Conservation (phyloP, 2,888 invertebrate genomes). For the Troides oblongomaculatus region DNA sequence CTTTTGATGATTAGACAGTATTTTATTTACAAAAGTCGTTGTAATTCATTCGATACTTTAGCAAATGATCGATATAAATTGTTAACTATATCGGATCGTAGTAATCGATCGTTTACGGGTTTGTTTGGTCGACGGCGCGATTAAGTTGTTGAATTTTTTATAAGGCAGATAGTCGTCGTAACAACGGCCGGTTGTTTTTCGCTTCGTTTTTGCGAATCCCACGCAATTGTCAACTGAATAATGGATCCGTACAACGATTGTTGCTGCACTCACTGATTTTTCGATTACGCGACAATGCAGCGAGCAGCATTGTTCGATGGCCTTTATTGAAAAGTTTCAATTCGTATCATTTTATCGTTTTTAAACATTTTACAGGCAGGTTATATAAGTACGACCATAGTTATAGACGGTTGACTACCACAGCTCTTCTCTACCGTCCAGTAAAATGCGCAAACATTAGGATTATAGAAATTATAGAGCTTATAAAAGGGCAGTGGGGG, state of each 20-base stretch:
- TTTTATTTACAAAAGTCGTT: background rate
- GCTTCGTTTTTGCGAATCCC: conserved; percentile 71
- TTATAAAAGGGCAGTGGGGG: too few relatives aligned
- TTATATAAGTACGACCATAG: too few relatives aligned
- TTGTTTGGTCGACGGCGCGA: conserved; percentile 66
- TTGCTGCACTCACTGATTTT: conserved; percentile 69
- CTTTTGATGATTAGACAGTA: too few relatives aligned
- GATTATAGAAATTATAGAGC: too few relatives aligned
- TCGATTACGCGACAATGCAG: conserved; percentile 74
- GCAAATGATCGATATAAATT: conserved; percentile 50
- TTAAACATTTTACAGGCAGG: background rate
- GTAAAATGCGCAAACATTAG: too few relatives aligned
- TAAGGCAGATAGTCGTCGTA: conserved; percentile 59
- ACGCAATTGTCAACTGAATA: conserved; percentile 76
- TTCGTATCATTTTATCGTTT: conserved; percentile 13
- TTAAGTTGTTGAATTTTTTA: conserved; percentile 74
- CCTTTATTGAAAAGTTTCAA: conserved; percentile 40
- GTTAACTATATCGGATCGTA: conserved; percentile 59
- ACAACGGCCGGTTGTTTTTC: conserved; percentile 70
- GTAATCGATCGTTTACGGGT: conserved; percentile 51
- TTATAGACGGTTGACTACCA: too few relatives aligned
- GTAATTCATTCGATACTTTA: conserved; percentile 33
- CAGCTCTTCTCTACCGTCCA: too few relatives aligned
- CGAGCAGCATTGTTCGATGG: conserved; percentile 46
- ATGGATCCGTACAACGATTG: conserved; percentile 54